Evolutionary conservation across 2,113 vertebrate species (phyloP), one percentile per base, ranked within the genome.

Genomic region (Leucoraja erinaceus): DNA sequence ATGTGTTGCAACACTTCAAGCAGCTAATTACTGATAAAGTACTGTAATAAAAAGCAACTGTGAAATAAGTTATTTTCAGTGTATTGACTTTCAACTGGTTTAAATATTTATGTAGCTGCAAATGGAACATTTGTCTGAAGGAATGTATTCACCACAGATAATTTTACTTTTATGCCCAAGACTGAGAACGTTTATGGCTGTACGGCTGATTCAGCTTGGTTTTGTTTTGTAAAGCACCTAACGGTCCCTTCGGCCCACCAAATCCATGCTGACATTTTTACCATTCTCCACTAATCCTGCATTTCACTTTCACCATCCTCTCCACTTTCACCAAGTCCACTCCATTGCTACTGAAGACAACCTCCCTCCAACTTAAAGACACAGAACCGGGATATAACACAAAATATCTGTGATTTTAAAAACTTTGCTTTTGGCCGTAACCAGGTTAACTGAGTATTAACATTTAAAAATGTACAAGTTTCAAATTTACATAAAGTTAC

Each of bases 1-100:
- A 75, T 68, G 16, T 75, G 28, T 75, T 75, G 74, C 74, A 75
- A 75, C n/a, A 25, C 5, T 9, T 83, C 20, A 56, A 8, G 47
- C 8, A 54, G 1, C 79, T 25, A 20, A 83, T 56, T 83, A 22
- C 79, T 25, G 6, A 56, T 83, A 54, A 20, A 83, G 8, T 54
- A 56, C 9, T 93, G 81, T 31, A 72, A 93, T 61, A 93, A 0
- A 72, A 12, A 20, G 84, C 47, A 2, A 91, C 81, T 83, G 38
- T 38, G 5, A 1, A 25, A 63, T 12, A 10, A 18, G 7, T 28
- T 11, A 3, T 70, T 47, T 18, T 22, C 6, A n/a, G 70, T 8
- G 59, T 61, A 25, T 33, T 83, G 38, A 20, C 47, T 54, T 25
- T 56, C 22, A 56, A 79, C 38, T 14, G 4, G 47, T 47, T 56